A percentile compares a stretch with the other conserved stretches of the same genome.
phyloP scores from a whole-genome alignment of 2,888 invertebrate genomes.

The Electrophaes corylata region DNA sequence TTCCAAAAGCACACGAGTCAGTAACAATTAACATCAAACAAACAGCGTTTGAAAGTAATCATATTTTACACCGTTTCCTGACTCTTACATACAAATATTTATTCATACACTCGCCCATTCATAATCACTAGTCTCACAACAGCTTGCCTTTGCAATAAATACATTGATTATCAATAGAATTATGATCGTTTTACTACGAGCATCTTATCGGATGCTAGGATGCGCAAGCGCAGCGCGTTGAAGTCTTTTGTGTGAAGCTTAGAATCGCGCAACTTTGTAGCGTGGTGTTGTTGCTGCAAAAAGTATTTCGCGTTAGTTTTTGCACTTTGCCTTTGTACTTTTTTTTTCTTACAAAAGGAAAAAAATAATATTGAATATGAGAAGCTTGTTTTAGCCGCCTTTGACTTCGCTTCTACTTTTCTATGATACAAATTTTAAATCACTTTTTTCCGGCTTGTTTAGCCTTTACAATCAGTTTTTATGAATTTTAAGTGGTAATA shows the following conservation, averaged over 20 bases:
- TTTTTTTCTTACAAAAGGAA: too few species aligned
- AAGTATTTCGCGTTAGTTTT: not conserved
- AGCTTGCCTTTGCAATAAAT: slow-evolving; percentile 21
- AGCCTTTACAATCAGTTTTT: too few species aligned
- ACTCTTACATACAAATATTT: slow-evolving; percentile 11
- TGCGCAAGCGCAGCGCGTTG: slow-evolving; percentile 58
- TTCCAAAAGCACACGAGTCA: not conserved
- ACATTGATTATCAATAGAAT: slow-evolving; percentile 26
- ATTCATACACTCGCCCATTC: slow-evolving; percentile 6
- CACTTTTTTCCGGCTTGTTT: too few species aligned
- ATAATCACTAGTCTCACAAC: slow-evolving; percentile 18
- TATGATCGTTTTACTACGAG: slow-evolving; percentile 26
- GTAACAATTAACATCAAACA: slow-evolving; percentile 2
- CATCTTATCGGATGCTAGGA: slow-evolving; percentile 14
- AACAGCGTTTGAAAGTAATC: slow-evolving; percentile 1
- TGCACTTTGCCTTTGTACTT: too few species aligned
- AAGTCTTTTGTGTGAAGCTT: slow-evolving; percentile 57
- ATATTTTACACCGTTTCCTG: slow-evolving; percentile 1
- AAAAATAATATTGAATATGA: too few species aligned
- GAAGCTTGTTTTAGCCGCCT: too few species aligned
- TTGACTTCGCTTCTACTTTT: too few species aligned
- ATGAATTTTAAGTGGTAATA: too few species aligned
- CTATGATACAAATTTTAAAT: too few species aligned
- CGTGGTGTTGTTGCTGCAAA: slow-evolving; percentile 12
- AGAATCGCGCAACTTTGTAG: slow-evolving; percentile 24